A percentile compares a stretch with the other conserved stretches of the same genome.
Evolutionary conservation across 2,888 invertebrate genomes (phyloP).

Genomic region (Lochmaea crataegi): DNA sequence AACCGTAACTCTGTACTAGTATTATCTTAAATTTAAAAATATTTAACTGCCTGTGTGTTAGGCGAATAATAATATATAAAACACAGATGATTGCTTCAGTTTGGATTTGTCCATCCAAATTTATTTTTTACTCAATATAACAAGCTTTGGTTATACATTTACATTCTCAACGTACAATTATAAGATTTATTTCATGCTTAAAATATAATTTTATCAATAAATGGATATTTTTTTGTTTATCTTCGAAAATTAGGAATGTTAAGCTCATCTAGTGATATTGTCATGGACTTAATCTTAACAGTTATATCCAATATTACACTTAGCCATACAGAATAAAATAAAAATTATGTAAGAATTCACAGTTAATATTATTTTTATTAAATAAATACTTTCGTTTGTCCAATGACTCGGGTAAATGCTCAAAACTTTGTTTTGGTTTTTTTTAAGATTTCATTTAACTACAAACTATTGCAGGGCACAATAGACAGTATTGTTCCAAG

Average conservation of each 20-base stretch:
- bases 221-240: conserved; percentile 10
- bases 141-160: conserved; percentile 29
- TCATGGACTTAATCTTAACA: conserved; percentile 22
- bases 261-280: conserved; percentile 37
- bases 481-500: too few relatives aligned
- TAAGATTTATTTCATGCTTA: conserved; percentile 27
- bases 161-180: conserved; percentile 15
- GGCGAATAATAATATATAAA: conserved; percentile 39
- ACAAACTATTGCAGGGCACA: too few relatives aligned
- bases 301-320: conserved; percentile 15
- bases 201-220: conserved; percentile 21
- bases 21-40: conserved; percentile 39
- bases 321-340: conserved; percentile 5
- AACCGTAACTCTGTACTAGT: conserved; percentile 18
- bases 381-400: neutral
- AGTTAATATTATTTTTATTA: neutral
- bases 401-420: neutral
- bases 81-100: conserved; percentile 45
- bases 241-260: conserved; percentile 31
- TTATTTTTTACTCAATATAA: conserved; percentile 42
- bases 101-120: conserved; percentile 38
- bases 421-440: too few relatives aligned
- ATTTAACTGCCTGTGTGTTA: conserved; percentile 39
- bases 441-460: too few relatives aligned
- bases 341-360: neutral